A percentile compares a stretch with the other conserved stretches of the same genome.
Evolutionary conservation across 2,888 invertebrate species (phyloP).

Genomic region (Rotaria sp.): DNA sequence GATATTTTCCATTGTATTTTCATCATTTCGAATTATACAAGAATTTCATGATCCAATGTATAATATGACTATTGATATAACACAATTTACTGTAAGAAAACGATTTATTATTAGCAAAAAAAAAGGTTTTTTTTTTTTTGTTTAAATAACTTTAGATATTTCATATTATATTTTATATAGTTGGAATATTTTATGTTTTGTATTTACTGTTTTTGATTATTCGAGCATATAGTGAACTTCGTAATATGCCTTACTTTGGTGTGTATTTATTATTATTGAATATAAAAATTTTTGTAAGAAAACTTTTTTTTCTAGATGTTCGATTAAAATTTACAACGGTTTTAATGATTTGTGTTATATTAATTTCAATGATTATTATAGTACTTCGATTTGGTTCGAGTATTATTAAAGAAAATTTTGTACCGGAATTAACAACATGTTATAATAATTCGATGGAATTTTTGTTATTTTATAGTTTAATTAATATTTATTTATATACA

Average conservation of each 20-base stretch:
- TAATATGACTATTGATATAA: slow-evolving; percentile 74
- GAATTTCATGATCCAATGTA: slow-evolving; percentile 82
- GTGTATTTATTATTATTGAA: too few relatives aligned
- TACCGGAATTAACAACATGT: slow-evolving; percentile 74
- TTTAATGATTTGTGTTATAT: slow-evolving; percentile 72
- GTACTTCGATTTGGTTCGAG: slow-evolving; percentile 77
- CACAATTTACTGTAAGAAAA: slow-evolving; percentile 48
- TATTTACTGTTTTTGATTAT: slow-evolving; percentile 76
- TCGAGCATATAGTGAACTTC: slow-evolving; percentile 81
- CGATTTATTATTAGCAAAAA: not conserved
- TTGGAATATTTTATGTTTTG: slow-evolving; percentile 73
- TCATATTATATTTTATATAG: slow-evolving; percentile 80
- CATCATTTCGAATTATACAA: slow-evolving; percentile 81
- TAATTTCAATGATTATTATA: slow-evolving; percentile 69
- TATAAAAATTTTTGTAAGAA: too few relatives aligned
- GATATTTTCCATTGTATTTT: slow-evolving; percentile 74
- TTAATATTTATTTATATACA: slow-evolving; percentile 84
- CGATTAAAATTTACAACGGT: slow-evolving; percentile 80
- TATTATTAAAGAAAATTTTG: slow-evolving; percentile 85
- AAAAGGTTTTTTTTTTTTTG: not conserved
- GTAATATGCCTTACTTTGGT: slow-evolving; percentile 97
- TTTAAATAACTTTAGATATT: slow-evolving; percentile 66
- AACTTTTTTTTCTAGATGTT: slow-evolving; percentile 66
- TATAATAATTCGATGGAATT: slow-evolving; percentile 87
- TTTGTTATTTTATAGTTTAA: slow-evolving; percentile 83